Evolutionary conservation across 2,113 vertebrate species (phyloP).

Genomic region (Tachysurus fulvidraco): DNA sequence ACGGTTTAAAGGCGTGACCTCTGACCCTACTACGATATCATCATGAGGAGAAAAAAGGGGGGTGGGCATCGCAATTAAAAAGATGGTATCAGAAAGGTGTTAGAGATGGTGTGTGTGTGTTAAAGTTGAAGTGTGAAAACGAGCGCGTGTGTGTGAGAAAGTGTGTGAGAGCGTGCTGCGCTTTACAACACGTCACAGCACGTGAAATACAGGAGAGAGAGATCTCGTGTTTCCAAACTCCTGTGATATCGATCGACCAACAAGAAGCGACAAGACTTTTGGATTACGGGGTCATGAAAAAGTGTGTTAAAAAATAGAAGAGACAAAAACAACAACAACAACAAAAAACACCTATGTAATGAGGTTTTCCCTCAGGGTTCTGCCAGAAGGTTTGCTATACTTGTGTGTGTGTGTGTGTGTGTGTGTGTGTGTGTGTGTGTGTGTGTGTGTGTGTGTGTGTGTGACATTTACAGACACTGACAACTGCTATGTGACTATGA

Average conservation of each 20-base stretch:
- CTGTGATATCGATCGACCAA: neutral
- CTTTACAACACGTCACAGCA: neutral
- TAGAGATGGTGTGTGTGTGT: neutral
- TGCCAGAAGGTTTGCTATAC: neutral
- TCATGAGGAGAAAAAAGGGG: neutral
- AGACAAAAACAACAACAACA: neutral
- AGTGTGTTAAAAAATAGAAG: too few species aligned
- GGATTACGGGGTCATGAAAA: neutral
- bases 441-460: neutral
- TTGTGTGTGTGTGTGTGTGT: neutral
- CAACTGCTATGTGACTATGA: constrained; percentile 60
- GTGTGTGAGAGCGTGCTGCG: neutral
- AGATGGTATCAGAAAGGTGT: neutral
- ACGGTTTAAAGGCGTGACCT: neutral
- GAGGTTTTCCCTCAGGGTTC: neutral
- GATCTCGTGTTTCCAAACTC: neutral
- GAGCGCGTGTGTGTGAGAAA: neutral
- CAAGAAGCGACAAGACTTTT: neutral
- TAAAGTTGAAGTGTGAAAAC: neutral
- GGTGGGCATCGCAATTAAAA: too few species aligned
- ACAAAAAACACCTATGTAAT: neutral
- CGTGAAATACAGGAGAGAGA: neutral
- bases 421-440: constrained; percentile 1
- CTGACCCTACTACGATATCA: neutral
- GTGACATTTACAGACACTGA: constrained; percentile 40